Base-by-base conservation (phyloP, 2,888 invertebrate species). In the Chaetoderma sp. region DNA sequence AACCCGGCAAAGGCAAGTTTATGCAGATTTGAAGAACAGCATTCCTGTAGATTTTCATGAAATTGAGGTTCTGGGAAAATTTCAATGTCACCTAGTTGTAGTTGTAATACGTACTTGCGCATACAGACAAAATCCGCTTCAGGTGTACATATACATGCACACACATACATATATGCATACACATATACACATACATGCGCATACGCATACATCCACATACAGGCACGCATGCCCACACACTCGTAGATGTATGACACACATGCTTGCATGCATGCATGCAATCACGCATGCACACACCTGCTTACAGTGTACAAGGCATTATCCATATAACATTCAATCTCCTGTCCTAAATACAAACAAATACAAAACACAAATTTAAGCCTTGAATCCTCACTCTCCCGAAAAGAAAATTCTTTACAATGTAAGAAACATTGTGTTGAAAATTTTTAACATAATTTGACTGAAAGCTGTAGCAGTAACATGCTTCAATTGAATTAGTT, bases 251-350 rank as follows among this genome's bases (percentile, higher is more conserved):
- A n/a, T n/a, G n/a, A n/a, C n/a, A n/a, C n/a, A n/a, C n/a, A n/a
- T n/a, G n/a, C n/a, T n/a, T n/a, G n/a, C n/a, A 18, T 47, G 16
- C 49, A 27, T 42, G 39, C n/a, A 27, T 25, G 18, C 58, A 32
- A 25, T n/a, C 42, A 60, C 72, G 67, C 88, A 92, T 90, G 92
- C 92, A 80, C 92, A 92, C 75, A 63, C 68, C 64, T 72, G 65
- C 67, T 73, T 72, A 50, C 91, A 91, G 83, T n/a, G n/a, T n/a
- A n/a, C n/a, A n/a, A n/a, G n/a, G n/a, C n/a, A n/a, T n/a, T n/a
- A n/a, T n/a, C n/a, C n/a, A n/a, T n/a, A n/a, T n/a, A n/a, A n/a
- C n/a, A n/a, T n/a, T n/a, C n/a, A n/a, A n/a, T n/a, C n/a, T n/a
- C n/a, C n/a, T n/a, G n/a, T n/a, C n/a, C n/a, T n/a, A n/a, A n/a